These are phyloP conservation scores for Aporophyla nigra DNA, from an alignment of 2,888 invertebrate genomes.

Conservation along the genomic window DNA sequence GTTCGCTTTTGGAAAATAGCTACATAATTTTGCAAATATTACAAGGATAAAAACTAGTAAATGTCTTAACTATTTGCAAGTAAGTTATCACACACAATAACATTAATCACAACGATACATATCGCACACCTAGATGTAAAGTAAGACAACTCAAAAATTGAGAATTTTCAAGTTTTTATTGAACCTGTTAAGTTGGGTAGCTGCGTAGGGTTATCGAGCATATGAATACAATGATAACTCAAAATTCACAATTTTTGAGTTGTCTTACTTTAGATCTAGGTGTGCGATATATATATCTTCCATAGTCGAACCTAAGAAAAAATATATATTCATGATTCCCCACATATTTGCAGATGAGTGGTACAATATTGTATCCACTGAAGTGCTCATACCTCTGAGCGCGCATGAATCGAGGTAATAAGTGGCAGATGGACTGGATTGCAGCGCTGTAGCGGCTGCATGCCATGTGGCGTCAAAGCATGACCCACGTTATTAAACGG, in stretches of 20 bases:
- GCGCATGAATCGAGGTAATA: constrained; percentile 48
- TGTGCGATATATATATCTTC: background rate
- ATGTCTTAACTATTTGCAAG: background rate
- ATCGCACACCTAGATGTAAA: too few species aligned
- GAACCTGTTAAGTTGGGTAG: too few species aligned
- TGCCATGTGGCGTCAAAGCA: constrained; percentile 38
- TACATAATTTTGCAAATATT: background rate
- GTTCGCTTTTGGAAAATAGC: background rate
- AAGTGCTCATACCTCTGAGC: background rate
- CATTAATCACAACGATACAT: background rate
- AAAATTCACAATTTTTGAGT: too few species aligned
- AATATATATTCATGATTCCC: too few species aligned
- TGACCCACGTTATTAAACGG: constrained; percentile 45
- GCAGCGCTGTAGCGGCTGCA: constrained; percentile 30
- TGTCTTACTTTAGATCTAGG: too few species aligned
- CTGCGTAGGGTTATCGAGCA: too few species aligned
- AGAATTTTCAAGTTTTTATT: too few species aligned
- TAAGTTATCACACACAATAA: background rate
- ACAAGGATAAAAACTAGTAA: background rate
- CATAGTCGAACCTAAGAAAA: background rate
- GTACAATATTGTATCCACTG: constrained; percentile 10
- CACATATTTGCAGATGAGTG: background rate
- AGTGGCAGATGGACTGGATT: constrained; percentile 53
- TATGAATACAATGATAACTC: too few species aligned
- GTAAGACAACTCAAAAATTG: too few species aligned